phyloP scores from a whole-genome alignment of 2,797 vertebrate genomes.

The Xiphorhynchus erythropygius region DNA sequence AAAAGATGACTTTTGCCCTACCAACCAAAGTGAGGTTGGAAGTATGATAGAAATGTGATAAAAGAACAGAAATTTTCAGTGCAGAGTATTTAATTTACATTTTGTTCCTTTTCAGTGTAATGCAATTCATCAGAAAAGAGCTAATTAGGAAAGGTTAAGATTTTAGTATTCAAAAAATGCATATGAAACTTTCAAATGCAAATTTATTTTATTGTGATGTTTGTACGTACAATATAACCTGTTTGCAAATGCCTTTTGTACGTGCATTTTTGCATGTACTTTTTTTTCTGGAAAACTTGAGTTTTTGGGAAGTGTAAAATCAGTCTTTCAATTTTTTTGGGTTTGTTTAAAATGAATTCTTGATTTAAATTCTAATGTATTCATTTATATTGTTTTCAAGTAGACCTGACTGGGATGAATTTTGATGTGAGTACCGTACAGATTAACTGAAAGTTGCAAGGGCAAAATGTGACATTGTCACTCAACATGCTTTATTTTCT shows the following conservation, averaged over 20 bases:
- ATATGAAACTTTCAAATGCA: neutral
- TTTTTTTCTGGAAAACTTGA: neutral
- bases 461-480: neutral
- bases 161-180: neutral
- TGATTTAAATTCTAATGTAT: neutral
- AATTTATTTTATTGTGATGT: neutral
- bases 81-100: neutral
- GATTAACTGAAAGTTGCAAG: neutral
- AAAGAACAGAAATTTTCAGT: neutral
- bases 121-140: neutral
- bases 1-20: neutral
- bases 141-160: neutral
- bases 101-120: neutral
- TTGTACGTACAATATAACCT: neutral
- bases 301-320: neutral
- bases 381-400: neutral
- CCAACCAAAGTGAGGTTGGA: neutral
- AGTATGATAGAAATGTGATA: neutral
- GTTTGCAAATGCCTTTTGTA: neutral
- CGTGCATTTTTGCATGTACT: neutral
- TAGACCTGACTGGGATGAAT: neutral
- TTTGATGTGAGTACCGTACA: neutral
- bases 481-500: neutral
- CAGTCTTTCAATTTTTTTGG: neutral
- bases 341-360: neutral